Conservation (phyloP, 2,113 vertebrate species). For the Caretta caretta region DNA sequence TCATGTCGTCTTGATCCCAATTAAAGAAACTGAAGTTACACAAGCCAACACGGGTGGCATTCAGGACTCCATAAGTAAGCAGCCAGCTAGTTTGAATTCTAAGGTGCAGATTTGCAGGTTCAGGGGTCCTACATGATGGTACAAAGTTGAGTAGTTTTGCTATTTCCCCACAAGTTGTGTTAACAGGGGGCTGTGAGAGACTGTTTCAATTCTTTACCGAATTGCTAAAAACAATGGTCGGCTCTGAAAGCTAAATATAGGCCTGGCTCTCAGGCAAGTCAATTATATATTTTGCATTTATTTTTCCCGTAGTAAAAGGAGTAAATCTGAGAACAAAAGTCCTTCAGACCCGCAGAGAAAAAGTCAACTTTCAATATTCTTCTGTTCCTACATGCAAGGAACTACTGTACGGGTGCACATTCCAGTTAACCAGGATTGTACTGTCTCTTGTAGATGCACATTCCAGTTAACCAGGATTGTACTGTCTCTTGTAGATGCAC, state of each 20-base stretch:
- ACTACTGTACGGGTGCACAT: neutral
- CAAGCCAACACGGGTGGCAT: neutral
- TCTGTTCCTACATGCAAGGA: neutral
- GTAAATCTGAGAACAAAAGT: neutral
- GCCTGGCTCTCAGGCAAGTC: fast-evolving
- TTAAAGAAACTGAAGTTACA: neutral
- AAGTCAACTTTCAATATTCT: neutral
- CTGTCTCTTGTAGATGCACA: no score
- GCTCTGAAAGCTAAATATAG: neutral
- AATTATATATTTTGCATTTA: neutral
- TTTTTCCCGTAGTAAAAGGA: neutral
- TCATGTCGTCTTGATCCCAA: fast-evolving
- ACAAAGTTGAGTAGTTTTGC: neutral
- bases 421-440: fast-evolving
- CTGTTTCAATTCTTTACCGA: neutral
- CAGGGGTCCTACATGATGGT: fast-evolving
- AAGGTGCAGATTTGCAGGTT: fast-evolving
- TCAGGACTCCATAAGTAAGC: neutral
- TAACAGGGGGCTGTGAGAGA: neutral
- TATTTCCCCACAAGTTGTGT: neutral
- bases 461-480: no score
- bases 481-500: no score
- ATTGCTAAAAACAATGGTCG: neutral
- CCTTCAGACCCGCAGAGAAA: fast-evolving
- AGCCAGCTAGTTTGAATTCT: fast-evolving